Percentiles rank a stretch among this genome's conserved stretches.
Conservation (phyloP, 2,797 vertebrate genomes). For the Platalea minor region DNA sequence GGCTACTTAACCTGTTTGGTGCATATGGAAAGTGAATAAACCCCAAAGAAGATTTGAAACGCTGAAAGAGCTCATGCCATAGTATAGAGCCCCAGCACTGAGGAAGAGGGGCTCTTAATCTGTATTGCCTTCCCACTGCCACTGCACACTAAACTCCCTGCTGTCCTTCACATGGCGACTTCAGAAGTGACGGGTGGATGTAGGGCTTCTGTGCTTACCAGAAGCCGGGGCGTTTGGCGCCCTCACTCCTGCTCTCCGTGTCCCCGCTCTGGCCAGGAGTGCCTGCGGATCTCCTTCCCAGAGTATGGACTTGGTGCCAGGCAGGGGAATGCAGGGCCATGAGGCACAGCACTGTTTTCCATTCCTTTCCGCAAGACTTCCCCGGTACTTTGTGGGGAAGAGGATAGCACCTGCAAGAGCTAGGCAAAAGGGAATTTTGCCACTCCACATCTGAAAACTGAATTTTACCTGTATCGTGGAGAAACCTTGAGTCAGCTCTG, state of each 20-base stretch:
- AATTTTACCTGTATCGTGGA: not conserved
- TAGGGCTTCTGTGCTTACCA: not conserved
- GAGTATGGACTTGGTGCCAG: fast-evolving
- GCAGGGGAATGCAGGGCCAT: not conserved
- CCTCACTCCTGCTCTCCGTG: not conserved
- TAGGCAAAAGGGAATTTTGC: not conserved
- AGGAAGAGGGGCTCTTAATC: not conserved
- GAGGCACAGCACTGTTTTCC: not conserved
- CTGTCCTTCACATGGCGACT: not conserved
- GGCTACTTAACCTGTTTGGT: not conserved
- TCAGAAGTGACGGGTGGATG: not conserved
- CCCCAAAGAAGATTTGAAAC: not conserved
- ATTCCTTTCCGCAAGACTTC: not conserved
- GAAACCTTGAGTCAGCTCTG: not conserved
- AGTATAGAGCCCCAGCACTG: not conserved
- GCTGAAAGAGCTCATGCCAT: not conserved
- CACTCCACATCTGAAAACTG: not conserved
- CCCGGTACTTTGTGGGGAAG: not conserved
- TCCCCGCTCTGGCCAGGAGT: fast-evolving
- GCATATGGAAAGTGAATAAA: not conserved
- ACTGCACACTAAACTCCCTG: not conserved
- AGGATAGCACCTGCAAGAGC: not conserved
- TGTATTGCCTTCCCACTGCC: not conserved
- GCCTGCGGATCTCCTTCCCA: not conserved
- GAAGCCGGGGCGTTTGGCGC: not conserved